Evolutionary conservation across 2,113 vertebrate species (phyloP), one percentile per base, ranked within the genome.

Genomic region (Suncus etruscus): DNA sequence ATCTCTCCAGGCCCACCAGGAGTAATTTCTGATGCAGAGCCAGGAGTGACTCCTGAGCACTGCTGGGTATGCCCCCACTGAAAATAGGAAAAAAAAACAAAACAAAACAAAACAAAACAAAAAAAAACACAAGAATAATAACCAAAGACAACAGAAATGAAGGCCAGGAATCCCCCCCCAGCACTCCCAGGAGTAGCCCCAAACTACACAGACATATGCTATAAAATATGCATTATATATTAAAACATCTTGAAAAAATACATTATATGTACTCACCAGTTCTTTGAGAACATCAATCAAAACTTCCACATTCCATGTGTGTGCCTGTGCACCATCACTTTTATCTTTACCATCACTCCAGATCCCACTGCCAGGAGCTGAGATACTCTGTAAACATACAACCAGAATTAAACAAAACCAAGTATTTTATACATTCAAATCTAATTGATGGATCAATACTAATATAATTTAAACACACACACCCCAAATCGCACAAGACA

Each of bases 261-360:
- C 6, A 87, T 16, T 76, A 24, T 20, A 70, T 8, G 54, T n/a
- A 98, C 98, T 97, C 96, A 99, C 99, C 96, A 99, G 97, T 96
- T 99, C 99, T 96, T 99, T 99, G 32, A 99, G 99, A 48, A 99
- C 98, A 72, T 99, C 99, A 75, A 99, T 99, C 87, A 99, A 98
- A 95, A 99, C 99, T 96, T 99, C 99, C 3, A 99, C 99, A 92
- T 99, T 99, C 99, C 99, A 99, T 1, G 99, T 99, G 95, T 99
- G 99, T 20, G 98, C 98, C 98, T 99, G 99, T 16, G 98, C 98
- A 73, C 98, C 97, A 1, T 99, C 99, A 39, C 98, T 99, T 97
- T 99, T 99, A 97, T 99, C 99, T 88, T 99, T 99, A 9, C 99
- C 99, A 51, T 99, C 99, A 92, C 99, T 99, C 99, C 99, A 99